phyloP scores from a whole-genome alignment of 1,140 invertebrate species.

The Lamellibrachia luymesi region DNA sequence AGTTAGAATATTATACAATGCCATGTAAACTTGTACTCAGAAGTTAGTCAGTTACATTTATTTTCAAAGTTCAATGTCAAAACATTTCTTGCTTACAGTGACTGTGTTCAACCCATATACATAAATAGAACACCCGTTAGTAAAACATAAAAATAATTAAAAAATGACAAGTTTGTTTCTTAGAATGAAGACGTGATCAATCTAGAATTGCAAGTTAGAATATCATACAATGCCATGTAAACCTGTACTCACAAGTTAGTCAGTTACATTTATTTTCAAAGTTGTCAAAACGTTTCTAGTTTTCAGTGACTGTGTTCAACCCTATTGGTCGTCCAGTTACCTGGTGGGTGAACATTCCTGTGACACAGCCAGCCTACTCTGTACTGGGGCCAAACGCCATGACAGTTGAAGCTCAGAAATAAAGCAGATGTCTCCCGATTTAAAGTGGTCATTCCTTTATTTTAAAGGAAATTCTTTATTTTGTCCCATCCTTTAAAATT shows the following conservation, averaged over 20 bases:
- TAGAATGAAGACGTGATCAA: too few species aligned
- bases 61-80: neutral
- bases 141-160: too few species aligned
- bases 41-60: neutral
- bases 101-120: constrained; percentile 74
- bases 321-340: constrained; percentile 68
- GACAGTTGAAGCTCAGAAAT: constrained; percentile 52
- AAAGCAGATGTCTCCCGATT: too few species aligned
- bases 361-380: constrained; percentile 61
- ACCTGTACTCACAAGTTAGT: neutral
- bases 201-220: neutral
- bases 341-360: constrained; percentile 72
- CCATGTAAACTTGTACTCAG: too few species aligned
- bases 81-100: constrained; percentile 51
- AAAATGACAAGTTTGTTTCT: too few species aligned
- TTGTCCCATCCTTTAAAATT: too few species aligned
- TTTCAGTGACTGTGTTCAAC: constrained; percentile 65
- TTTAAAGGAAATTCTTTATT: too few species aligned
- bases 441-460: too few species aligned
- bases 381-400: constrained; percentile 63
- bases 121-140: too few species aligned
- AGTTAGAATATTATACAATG: neutral
- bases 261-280: neutral
- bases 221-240: neutral
- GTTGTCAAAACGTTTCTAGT: constrained; percentile 42